These are phyloP conservation scores for Cybosia mesomella DNA, from an alignment of 2,888 invertebrate genomes.

Conservation along the genomic window DNA sequence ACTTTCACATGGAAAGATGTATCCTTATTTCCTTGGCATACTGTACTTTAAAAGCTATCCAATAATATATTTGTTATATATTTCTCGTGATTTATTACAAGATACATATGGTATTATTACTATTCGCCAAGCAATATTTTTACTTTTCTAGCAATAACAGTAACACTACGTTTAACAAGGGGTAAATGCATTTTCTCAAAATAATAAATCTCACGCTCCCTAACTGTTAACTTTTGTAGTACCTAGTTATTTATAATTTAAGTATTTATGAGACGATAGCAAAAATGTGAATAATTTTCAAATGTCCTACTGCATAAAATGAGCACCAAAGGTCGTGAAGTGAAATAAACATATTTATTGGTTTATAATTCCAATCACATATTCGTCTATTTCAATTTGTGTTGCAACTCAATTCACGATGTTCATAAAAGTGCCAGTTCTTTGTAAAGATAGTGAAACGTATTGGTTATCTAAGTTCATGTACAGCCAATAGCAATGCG, in stretches of 20 bases:
- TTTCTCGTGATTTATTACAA: slow-evolving; percentile 4
- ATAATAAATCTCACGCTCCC: slow-evolving; percentile 68
- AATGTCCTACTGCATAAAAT: slow-evolving; percentile 71
- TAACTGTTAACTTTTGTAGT: slow-evolving; percentile 45
- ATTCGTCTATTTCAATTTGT: not conserved
- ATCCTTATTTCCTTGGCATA: too few relatives aligned
- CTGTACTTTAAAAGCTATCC: slow-evolving; percentile 2
- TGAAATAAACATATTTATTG: not conserved
- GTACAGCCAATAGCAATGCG: too few relatives aligned
- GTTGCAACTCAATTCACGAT: not conserved
- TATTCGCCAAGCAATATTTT: slow-evolving; percentile 55
- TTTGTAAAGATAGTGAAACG: not conserved
- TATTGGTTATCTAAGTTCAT: not conserved
- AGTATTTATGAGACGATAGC: slow-evolving; percentile 51
- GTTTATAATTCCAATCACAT: too few relatives aligned
- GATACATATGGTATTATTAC: slow-evolving; percentile 21
- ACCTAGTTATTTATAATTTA: slow-evolving; percentile 43
- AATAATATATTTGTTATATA: slow-evolving; percentile 7
- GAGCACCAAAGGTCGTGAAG: slow-evolving; percentile 60
- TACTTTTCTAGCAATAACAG: slow-evolving; percentile 61
- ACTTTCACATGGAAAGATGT: too few relatives aligned
- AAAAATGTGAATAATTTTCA: slow-evolving; percentile 45
- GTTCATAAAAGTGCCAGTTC: too few relatives aligned
- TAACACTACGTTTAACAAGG: slow-evolving; percentile 70
- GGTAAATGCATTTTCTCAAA: slow-evolving; percentile 82